These are phyloP conservation scores for Andrena flavipes DNA, from an alignment of 2,888 invertebrate species.

Conservation along the genomic window DNA sequence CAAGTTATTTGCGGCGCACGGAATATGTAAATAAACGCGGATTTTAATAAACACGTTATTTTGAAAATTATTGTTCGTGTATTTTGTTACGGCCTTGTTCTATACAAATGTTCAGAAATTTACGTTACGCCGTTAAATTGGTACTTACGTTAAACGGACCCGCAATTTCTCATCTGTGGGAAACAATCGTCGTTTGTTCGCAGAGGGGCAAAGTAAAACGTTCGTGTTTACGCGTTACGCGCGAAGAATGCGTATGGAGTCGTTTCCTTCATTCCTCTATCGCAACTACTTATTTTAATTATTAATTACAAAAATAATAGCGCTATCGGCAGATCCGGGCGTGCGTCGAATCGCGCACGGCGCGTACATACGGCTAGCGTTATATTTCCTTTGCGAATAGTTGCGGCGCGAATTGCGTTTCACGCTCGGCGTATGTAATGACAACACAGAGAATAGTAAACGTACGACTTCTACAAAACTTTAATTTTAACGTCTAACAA, in stretches of 20 bases:
- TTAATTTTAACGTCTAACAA: conserved; percentile 45
- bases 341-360: not conserved
- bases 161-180: conserved; percentile 25
- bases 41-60: conserved; percentile 63
- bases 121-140: not conserved
- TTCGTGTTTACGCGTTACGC: conserved; percentile 32
- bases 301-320: conserved; percentile 13
- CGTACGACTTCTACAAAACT: conserved; percentile 48
- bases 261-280: no score
- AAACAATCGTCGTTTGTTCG: conserved; percentile 48
- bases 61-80: conserved; percentile 45
- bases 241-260: not conserved
- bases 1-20: conserved; percentile 64
- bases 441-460: conserved; percentile 24
- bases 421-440: not conserved
- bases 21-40: conserved; percentile 23
- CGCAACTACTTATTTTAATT: no score
- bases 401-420: not conserved
- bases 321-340: not conserved
- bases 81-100: conserved; percentile 19
- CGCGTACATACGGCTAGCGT: not conserved
- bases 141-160: conserved; percentile 32
- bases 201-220: conserved; percentile 66
- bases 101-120: conserved; percentile 20
- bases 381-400: no score